phyloP scores from a whole-genome alignment of 2,113 vertebrate genomes.

The Pseudopodoces humilis region DNA sequence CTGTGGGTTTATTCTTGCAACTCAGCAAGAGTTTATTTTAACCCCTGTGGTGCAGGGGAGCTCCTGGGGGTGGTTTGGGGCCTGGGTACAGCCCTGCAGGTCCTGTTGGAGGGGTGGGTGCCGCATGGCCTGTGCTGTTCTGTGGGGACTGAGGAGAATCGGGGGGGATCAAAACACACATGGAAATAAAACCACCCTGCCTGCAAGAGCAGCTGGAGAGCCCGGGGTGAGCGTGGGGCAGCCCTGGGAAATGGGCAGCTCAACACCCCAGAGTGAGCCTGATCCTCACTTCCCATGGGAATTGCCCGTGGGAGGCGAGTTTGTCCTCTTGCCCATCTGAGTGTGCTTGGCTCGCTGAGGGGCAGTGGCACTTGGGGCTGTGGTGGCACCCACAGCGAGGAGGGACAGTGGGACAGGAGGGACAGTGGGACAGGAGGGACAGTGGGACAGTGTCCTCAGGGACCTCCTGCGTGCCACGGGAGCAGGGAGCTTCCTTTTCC shows the following conservation, averaged over 20 bases:
- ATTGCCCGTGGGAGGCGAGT: accelerated
- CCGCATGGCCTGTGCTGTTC: neutral
- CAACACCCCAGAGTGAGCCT: accelerated
- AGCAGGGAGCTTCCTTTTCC: neutral
- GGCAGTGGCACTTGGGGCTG: neutral
- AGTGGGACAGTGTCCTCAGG: neutral
- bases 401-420: neutral
- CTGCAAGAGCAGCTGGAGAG: neutral
- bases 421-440: neutral
- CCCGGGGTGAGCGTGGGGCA: neutral
- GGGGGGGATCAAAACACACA: neutral
- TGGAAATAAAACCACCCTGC: neutral
- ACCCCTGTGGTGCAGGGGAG: neutral
- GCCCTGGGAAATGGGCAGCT: neutral
- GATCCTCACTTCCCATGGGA: neutral
- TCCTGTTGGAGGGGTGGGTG: neutral
- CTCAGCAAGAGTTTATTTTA: neutral
- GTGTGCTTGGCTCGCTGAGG: accelerated
- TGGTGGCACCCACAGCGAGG: accelerated
- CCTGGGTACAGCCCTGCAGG: neutral
- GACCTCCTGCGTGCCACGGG: neutral
- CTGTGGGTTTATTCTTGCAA: neutral
- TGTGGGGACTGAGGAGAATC: accelerated
- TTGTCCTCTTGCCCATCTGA: neutral
- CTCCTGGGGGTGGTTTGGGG: neutral